These are phyloP conservation scores for Micropoecilia bifurca DNA, from an alignment of 2,797 vertebrate genomes.

Conservation along the genomic window DNA sequence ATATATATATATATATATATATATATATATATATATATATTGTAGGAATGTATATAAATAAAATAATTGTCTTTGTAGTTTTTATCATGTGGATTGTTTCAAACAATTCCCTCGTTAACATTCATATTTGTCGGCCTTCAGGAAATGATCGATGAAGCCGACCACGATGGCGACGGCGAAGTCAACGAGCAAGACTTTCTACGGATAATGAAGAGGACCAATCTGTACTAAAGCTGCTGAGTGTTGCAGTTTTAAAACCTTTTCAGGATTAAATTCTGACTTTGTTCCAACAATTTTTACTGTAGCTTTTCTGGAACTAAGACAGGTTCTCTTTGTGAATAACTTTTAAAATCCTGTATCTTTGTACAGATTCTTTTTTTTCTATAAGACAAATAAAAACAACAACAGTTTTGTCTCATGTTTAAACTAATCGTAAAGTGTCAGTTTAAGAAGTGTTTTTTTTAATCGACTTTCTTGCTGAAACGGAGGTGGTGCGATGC, in stretches of 20 bases:
- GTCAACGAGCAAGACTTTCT: slow-evolving; percentile 94
- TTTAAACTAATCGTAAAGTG: not conserved
- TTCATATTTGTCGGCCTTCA: slow-evolving; percentile 53
- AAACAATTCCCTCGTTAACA: not conserved
- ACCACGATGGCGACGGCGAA: slow-evolving; percentile 93
- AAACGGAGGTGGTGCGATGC: not conserved
- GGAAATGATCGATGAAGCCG: slow-evolving; percentile 98
- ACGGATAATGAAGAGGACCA: slow-evolving; percentile 95
- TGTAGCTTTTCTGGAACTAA: slow-evolving; percentile 1
- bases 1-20: too few relatives aligned
- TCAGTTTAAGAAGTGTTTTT: not conserved
- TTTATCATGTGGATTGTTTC: too few relatives aligned
- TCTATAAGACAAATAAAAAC: slow-evolving; percentile 68
- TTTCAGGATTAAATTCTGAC: slow-evolving; percentile 10
- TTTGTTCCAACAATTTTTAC: slow-evolving; percentile 27
- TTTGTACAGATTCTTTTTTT: slow-evolving; percentile 48
- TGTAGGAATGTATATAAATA: too few relatives aligned
- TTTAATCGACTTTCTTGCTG: not conserved
- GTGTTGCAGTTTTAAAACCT: not conserved
- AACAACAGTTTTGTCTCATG: slow-evolving; percentile 17
- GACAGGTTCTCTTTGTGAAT: slow-evolving; percentile 50
- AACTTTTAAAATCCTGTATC: slow-evolving; percentile 38
- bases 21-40: too few relatives aligned
- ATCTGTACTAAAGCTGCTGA: slow-evolving; percentile 82
- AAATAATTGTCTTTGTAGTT: too few relatives aligned